Evolutionary conservation across 2,797 vertebrate genomes (phyloP), one percentile per base, ranked within the genome.

Genomic region (Gymnocypris eckloni): DNA sequence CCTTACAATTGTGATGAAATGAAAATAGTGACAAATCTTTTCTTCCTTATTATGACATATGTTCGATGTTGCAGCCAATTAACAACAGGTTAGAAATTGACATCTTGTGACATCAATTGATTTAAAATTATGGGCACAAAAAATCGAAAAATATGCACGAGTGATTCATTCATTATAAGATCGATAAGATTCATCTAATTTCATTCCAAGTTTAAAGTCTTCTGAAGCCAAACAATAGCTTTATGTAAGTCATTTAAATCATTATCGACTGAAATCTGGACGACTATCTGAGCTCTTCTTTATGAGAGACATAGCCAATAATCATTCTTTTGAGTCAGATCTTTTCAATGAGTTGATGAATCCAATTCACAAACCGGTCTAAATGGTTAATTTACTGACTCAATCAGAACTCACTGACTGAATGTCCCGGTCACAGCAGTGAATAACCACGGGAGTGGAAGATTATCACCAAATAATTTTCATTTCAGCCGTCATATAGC

Each of bases 361-460:
- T 78, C 13, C 22, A 61, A 43, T 78, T 78, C 76, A 61, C 20
- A 78, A 25, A 43, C 54, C 9, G 2, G 15, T 61, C 7, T 28
- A 13, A 79, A 61, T n/a, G 15, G 2, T 11, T 73, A 28, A 48
- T 54, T 76, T 2, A 66, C 11, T 28, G 37, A 61, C 22, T 61
- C 54, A 79, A 0, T 61, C 7, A 56, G 20, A 75, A 75, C 9
- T 52, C 28, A 13, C 6, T 41, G 52, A 79, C 39, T 61, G 22
- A 25, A 43, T 18, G 22, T 25, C 59, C 33, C 6, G 11, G 22
- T 79, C 39, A 61, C 41, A 25, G 22, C 56, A 43, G 56, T 61
- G 77, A 22, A 56, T 13, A 56, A n/a, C 75, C 52, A 77, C 11
- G n/a, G 11, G 54, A 56, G 28, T 77, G 75, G 52, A 77, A 77